phyloP scores from a whole-genome alignment of 92 coral and sea anemone genomes.

The Zoanthus sansibaricus region DNA sequence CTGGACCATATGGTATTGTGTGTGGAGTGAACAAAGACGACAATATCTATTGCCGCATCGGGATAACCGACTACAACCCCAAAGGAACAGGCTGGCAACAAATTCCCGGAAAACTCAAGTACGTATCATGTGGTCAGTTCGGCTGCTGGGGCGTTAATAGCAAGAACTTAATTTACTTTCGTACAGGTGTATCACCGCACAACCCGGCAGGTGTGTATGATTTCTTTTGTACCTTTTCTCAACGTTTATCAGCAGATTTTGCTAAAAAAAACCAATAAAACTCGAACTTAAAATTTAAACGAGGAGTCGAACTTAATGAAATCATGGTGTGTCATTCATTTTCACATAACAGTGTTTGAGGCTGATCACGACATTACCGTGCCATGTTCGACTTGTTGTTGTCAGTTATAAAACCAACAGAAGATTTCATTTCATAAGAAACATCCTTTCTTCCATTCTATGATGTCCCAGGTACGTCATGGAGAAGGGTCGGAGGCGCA shows the following conservation, averaged over 20 bases:
- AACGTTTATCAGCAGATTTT: neutral
- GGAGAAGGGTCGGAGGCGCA: neutral
- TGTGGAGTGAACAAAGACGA: conserved; percentile 23
- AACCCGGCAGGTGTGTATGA: neutral
- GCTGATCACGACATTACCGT: no score
- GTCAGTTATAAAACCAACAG: no score
- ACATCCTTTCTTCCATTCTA: neutral
- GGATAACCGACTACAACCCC: conserved; percentile 34
- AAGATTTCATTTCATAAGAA: neutral
- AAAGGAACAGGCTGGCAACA: conserved; percentile 35
- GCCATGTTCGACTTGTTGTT: no score
- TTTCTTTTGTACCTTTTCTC: neutral
- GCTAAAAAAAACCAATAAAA: no score
- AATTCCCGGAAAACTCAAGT: conserved; percentile 22
- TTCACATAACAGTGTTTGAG: no score
- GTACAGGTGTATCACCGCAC: neutral
- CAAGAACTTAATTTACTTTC: conserved; percentile 20
- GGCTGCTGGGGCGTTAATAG: conserved; percentile 48
- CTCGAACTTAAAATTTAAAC: no score
- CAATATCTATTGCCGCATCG: conserved; percentile 24
- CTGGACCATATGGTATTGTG: conserved; percentile 42
- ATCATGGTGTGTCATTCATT: no score
- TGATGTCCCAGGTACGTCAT: conserved; percentile 5
- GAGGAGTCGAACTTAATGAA: no score
- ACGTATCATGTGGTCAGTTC: conserved; percentile 48